These are phyloP conservation scores for Orthosia gracilis DNA, from an alignment of 2,888 invertebrate species.

Conservation along the genomic window DNA sequence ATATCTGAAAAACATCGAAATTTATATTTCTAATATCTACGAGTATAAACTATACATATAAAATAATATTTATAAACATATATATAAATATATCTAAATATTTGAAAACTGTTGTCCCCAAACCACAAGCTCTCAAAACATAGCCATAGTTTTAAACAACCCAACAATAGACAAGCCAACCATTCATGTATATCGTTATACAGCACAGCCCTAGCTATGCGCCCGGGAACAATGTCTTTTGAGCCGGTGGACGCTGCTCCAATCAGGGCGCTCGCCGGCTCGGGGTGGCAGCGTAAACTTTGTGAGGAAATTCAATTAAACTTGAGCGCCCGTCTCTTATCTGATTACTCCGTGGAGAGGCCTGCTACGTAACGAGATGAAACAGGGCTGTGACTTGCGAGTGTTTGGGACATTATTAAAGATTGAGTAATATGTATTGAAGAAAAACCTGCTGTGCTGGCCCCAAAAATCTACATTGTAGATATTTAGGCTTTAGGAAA, in stretches of 20 bases:
- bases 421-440: not conserved
- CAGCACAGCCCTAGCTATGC: conserved; percentile 72
- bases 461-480: not conserved
- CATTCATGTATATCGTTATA: conserved; percentile 70
- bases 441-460: not conserved
- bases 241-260: conserved; percentile 79
- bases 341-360: conserved; percentile 88
- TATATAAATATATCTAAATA: too few species aligned
- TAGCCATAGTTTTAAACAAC: conserved; percentile 44
- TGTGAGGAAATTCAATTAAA: conserved; percentile 90
- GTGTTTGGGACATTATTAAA: not conserved
- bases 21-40: too few species aligned
- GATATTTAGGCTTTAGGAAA: not conserved
- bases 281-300: conserved; percentile 88
- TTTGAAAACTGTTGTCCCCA: conserved; percentile 4
- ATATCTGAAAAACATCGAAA: too few species aligned
- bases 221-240: conserved; percentile 87
- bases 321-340: conserved; percentile 89
- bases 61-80: too few species aligned
- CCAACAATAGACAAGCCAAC: conserved; percentile 59
- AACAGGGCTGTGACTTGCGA: conserved; percentile 76
- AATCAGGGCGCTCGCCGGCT: conserved; percentile 82
- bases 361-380: conserved; percentile 85
- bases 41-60: too few species aligned
- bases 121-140: conserved; percentile 13